phyloP scores from a whole-genome alignment of 2,797 vertebrate species.

The Lophura swinhoii region DNA sequence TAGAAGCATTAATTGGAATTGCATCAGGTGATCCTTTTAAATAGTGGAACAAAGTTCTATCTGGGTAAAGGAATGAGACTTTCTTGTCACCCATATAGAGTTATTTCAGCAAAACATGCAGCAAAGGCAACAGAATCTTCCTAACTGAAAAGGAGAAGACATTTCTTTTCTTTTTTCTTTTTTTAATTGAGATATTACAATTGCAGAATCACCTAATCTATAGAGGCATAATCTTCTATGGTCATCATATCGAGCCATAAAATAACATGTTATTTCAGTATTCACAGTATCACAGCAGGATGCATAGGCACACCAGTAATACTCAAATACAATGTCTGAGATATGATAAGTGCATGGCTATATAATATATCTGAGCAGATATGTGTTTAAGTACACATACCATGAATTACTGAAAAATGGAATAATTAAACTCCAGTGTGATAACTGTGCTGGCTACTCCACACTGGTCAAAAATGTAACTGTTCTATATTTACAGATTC shows the following conservation, averaged over 20 bases:
- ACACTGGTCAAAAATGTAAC: not conserved
- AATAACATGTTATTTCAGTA: not conserved
- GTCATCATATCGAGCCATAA: not conserved
- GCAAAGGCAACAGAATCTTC: not conserved
- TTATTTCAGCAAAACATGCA: not conserved
- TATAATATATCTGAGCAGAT: not conserved
- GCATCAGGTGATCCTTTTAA: not conserved
- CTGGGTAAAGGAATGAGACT: not conserved
- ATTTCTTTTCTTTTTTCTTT: not conserved
- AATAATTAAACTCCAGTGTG: not conserved
- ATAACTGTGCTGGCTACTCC: not conserved
- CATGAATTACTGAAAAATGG: not conserved
- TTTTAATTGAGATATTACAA: not conserved
- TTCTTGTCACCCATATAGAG: not conserved
- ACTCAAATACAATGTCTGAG: not conserved
- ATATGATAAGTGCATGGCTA: not conserved
- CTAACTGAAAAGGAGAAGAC: not conserved
- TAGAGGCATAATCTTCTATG: not conserved
- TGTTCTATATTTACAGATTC: not conserved
- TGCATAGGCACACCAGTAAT: not conserved
- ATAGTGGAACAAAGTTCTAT: not conserved
- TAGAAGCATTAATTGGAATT: not conserved
- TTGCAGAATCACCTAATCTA: not conserved
- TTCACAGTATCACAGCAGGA: not conserved
- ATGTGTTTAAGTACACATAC: not conserved